These are phyloP conservation scores for Spizaetus ornatus DNA, from an alignment of 2,113 vertebrate genomes.

Conservation along the genomic window DNA sequence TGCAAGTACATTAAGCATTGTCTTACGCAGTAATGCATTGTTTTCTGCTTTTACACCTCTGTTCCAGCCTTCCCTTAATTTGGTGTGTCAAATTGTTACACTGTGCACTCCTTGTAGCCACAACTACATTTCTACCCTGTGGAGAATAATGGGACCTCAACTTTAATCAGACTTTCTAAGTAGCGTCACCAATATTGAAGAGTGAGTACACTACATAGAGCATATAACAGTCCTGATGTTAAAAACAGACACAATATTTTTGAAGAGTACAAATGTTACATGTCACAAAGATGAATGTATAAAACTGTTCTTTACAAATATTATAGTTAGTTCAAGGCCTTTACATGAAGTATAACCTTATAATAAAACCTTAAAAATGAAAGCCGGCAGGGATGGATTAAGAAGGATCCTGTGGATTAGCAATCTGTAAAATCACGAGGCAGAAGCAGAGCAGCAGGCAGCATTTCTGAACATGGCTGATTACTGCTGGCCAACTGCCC, in stretches of 20 bases:
- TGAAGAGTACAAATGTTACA: background rate
- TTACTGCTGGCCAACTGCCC: background rate
- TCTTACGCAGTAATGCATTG: background rate
- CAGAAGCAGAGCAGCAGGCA: background rate
- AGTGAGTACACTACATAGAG: background rate
- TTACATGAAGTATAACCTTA: background rate
- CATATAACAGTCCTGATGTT: background rate
- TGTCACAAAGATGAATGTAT: background rate
- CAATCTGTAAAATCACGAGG: background rate
- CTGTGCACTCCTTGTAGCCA: background rate
- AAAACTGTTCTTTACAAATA: background rate
- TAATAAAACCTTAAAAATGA: constrained; percentile 14
- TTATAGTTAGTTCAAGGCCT: background rate
- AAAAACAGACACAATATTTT: background rate
- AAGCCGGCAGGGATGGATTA: background rate
- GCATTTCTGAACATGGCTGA: background rate
- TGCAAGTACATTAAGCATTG: background rate
- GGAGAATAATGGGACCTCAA: background rate
- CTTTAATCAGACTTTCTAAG: background rate
- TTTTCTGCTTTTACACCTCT: background rate
- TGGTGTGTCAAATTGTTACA: background rate
- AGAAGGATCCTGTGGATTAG: background rate
- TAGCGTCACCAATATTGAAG: background rate
- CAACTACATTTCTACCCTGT: background rate
- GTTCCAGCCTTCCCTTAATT: background rate